A percentile compares a stretch with the other conserved stretches of the same genome.
phyloP scores from a whole-genome alignment of 2,113 vertebrate genomes.

The Periophthalmus modestus region DNA sequence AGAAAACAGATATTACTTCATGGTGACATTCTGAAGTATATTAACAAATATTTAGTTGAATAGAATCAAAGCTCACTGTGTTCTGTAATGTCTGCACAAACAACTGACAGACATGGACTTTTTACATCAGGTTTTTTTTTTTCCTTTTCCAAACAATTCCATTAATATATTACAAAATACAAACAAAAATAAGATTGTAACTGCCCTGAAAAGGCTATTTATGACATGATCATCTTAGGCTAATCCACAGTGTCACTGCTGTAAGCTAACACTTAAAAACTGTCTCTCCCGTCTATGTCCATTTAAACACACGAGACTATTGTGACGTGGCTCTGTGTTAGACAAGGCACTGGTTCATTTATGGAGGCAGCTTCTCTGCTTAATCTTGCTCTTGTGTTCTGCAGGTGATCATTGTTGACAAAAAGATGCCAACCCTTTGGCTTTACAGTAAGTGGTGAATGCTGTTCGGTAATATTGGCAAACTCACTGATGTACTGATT shows the following conservation, averaged over 20 bases:
- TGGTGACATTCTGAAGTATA: not conserved
- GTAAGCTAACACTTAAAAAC: slow-evolving; percentile 20
- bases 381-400: slow-evolving; percentile 36
- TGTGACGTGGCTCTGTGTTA: slow-evolving; percentile 49
- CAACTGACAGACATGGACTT: slow-evolving; percentile 18
- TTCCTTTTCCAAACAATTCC: slow-evolving; percentile 44
- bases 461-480: slow-evolving; percentile 42
- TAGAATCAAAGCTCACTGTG: slow-evolving; percentile 25
- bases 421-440: slow-evolving; percentile 57
- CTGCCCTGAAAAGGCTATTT: slow-evolving; percentile 21
- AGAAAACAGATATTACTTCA: not conserved
- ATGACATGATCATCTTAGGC: slow-evolving; percentile 27
- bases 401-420: slow-evolving; percentile 40
- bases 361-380: slow-evolving; percentile 58
- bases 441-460: slow-evolving; percentile 50
- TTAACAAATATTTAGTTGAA: slow-evolving; percentile 6
- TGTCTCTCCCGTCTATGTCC: slow-evolving; percentile 14
- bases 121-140: slow-evolving; percentile 1
- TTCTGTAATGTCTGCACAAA: slow-evolving; percentile 31
- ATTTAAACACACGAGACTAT: slow-evolving; percentile 11
- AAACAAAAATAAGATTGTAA: slow-evolving; percentile 39
- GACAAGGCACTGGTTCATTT: slow-evolving; percentile 68
- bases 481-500: slow-evolving; percentile 16
- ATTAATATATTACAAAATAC: slow-evolving; percentile 65
- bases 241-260: slow-evolving; percentile 37